Percentiles rank a stretch among this genome's conserved stretches.
Evolutionary conservation across 2,888 invertebrate genomes (phyloP).

Genomic region (Patella ulyssiponensis): DNA sequence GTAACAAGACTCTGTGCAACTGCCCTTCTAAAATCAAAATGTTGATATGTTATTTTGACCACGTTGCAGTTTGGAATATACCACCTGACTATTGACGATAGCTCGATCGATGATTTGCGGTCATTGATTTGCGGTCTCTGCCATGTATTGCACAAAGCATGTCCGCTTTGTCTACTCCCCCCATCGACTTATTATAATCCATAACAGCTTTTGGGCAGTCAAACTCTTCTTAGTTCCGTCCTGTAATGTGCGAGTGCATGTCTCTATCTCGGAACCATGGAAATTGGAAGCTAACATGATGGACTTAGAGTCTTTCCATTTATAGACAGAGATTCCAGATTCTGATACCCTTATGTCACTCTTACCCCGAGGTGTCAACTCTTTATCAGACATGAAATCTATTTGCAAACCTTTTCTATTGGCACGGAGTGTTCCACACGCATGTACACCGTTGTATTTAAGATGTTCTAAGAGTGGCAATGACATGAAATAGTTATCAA

Average conservation of each 20-base stretch:
- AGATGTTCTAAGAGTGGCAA: neutral
- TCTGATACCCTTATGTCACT: neutral
- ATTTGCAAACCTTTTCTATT: neutral
- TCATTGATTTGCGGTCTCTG: neutral
- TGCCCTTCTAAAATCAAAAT: neutral
- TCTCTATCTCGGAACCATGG: neutral
- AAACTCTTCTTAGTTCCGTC: neutral
- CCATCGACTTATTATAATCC: neutral
- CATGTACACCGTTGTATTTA: neutral
- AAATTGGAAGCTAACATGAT: neutral
- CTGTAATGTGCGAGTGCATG: neutral
- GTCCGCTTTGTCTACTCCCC: neutral
- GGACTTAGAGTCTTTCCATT: neutral
- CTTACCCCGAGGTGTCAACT: neutral
- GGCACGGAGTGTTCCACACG: neutral
- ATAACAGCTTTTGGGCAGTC: constrained; percentile 1
- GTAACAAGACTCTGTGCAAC: neutral
- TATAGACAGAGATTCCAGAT: neutral
- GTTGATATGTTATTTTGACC: neutral
- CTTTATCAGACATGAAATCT: neutral
- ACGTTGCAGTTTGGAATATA: neutral
- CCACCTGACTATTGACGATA: neutral
- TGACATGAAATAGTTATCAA: neutral
- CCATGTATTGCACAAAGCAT: neutral
- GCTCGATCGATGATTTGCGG: neutral